Evolutionary conservation across 2,888 invertebrate species (phyloP).

Genomic region (Achlya flavicornis): DNA sequence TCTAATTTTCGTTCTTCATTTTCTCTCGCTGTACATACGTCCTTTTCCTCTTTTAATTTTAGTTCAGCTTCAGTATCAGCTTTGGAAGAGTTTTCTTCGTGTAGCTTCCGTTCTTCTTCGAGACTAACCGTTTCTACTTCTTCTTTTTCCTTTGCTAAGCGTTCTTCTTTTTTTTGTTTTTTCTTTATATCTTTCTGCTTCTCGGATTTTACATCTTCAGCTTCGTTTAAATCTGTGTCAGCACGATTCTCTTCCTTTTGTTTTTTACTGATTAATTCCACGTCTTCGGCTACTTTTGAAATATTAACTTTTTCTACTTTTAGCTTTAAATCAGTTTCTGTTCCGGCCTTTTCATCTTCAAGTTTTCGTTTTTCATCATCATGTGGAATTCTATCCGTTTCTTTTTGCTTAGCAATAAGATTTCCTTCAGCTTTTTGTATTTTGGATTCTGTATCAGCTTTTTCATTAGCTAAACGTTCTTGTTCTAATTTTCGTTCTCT

Average conservation of each 20-base stretch:
- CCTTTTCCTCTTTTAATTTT: constrained; percentile 27
- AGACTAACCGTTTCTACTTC: constrained; percentile 12
- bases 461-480: background rate
- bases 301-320: constrained; percentile 14
- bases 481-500: constrained; percentile 6
- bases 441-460: background rate
- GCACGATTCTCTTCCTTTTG: constrained; percentile 20
- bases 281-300: constrained; percentile 21
- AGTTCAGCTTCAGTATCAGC: constrained; percentile 5
- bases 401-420: background rate
- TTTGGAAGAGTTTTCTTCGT: constrained; percentile 5
- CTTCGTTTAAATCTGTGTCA: constrained; percentile 28
- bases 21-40: constrained; percentile 16
- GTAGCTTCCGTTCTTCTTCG: constrained; percentile 13
- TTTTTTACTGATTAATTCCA: constrained; percentile 12
- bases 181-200: constrained; percentile 5
- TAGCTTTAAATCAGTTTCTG: constrained; percentile 16
- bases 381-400: background rate
- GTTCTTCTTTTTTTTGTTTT: constrained; percentile 17
- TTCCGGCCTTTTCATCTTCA: background rate
- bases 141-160: constrained; percentile 14
- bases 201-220: constrained; percentile 18
- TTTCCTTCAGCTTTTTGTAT: background rate
- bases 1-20: constrained; percentile 9
- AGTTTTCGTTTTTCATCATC: background rate